Evolutionary conservation across 2,113 vertebrate species (phyloP).

Genomic region (Thunnus maccoyii): DNA sequence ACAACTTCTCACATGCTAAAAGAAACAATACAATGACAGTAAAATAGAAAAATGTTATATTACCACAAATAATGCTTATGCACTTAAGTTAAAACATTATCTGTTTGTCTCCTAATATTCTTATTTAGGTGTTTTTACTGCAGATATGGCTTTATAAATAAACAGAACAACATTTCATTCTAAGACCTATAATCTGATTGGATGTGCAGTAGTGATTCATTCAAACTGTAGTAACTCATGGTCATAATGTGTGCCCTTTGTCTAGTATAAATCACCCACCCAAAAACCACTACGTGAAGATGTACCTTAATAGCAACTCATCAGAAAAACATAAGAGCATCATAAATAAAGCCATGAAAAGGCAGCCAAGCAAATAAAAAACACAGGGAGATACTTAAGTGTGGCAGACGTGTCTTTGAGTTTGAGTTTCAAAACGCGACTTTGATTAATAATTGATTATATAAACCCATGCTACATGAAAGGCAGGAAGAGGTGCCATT

Average conservation of each 20-base stretch:
- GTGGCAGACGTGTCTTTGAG: slow-evolving; percentile 90
- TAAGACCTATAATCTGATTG: slow-evolving; percentile 41
- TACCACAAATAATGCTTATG: neutral
- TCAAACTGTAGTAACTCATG: slow-evolving; percentile 52
- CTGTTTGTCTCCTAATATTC: too few relatives aligned
- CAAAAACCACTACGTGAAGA: slow-evolving; percentile 43
- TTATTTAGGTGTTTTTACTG: neutral
- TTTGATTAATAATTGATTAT: slow-evolving; percentile 99
- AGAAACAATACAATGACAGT: neutral
- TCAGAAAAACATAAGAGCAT: slow-evolving; percentile 70
- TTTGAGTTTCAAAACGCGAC: slow-evolving; percentile 93
- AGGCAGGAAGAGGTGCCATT: slow-evolving; percentile 95
- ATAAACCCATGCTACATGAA: slow-evolving; percentile 93
- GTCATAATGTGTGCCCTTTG: slow-evolving; percentile 57
- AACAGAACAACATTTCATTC: slow-evolving; percentile 9
- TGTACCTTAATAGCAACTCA: slow-evolving; percentile 61
- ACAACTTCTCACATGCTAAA: neutral
- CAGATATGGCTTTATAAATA: slow-evolving; percentile 14
- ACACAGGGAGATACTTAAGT: slow-evolving; percentile 85
- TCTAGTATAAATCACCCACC: slow-evolving; percentile 57
- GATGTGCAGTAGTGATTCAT: slow-evolving; percentile 36
- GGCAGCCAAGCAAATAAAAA: slow-evolving; percentile 79
- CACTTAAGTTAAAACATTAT: neutral
- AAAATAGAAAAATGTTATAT: neutral
- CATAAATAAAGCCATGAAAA: slow-evolving; percentile 78